phyloP scores from a whole-genome alignment of 1,140 invertebrate genomes.

The Diorhabda carinulata region DNA sequence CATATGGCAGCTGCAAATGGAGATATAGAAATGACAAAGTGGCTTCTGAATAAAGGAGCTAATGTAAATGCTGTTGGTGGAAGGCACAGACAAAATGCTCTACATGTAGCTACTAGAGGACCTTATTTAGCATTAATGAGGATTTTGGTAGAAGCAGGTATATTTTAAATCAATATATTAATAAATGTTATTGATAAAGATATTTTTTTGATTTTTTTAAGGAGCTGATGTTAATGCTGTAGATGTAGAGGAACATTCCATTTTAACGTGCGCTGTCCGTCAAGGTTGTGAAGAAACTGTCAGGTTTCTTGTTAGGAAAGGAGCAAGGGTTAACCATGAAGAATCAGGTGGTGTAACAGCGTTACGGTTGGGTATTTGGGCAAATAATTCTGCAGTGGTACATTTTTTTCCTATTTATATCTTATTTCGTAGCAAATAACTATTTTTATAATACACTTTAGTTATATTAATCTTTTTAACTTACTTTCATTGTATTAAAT shows the following conservation, averaged over 20 bases:
- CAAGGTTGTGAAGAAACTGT: constrained; percentile 50
- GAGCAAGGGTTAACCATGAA: constrained; percentile 58
- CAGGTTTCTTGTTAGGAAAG: constrained; percentile 49
- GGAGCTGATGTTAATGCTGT: constrained; percentile 56
- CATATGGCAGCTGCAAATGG: constrained; percentile 57
- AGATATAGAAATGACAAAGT: constrained; percentile 51
- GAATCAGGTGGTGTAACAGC: constrained; percentile 54
- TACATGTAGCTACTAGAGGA: constrained; percentile 83
- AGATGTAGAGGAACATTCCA: constrained; percentile 55
- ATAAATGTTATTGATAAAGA: background rate
- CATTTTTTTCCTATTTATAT: background rate
- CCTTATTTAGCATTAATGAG: constrained; percentile 53
- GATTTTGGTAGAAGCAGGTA: constrained; percentile 56
- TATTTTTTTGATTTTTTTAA: background rate
- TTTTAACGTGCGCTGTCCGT: constrained; percentile 54
- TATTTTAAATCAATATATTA: background rate
- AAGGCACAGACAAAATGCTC: constrained; percentile 73
- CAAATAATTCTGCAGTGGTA: constrained; percentile 26
- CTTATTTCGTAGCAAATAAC: no score
- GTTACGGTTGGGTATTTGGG: constrained; percentile 54
- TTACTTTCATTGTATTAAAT: no score
- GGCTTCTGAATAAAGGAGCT: constrained; percentile 83
- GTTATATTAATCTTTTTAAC: no score
- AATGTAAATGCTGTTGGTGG: constrained; percentile 67
- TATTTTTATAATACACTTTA: no score